A percentile compares a stretch with the other conserved stretches of the same genome.
phyloP scores from a whole-genome alignment of 2,113 vertebrate species.

The Typhlomys cinereus region DNA sequence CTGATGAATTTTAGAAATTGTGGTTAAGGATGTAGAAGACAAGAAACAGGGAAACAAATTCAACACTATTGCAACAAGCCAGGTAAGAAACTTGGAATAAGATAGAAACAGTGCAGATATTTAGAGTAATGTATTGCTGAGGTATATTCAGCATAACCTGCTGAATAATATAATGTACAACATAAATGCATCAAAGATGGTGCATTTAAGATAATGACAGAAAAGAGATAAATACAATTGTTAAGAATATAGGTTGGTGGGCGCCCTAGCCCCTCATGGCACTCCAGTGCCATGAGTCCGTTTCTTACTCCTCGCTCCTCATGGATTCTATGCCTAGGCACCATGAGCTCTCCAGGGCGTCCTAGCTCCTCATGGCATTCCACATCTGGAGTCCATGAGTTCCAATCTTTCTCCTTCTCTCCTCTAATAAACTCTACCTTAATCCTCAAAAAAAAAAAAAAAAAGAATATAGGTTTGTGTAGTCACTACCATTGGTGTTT shows the following conservation, averaged over 20 bases:
- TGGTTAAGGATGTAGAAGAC: not conserved
- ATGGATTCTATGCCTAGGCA: too few species aligned
- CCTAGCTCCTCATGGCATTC: too few species aligned
- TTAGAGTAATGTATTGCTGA: conserved; percentile 11
- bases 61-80: not conserved
- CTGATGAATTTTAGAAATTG: not conserved
- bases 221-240: not conserved
- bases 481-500: not conserved
- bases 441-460: too few species aligned
- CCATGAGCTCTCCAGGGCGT: too few species aligned
- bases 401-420: too few species aligned
- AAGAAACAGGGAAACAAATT: not conserved
- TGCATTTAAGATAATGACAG: not conserved
- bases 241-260: not conserved
- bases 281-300: too few species aligned
- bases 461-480: not conserved
- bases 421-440: too few species aligned
- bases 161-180: not conserved
- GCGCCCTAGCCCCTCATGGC: too few species aligned
- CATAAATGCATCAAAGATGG: not conserved
- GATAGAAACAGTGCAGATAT: not conserved
- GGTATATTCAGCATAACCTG: not conserved
- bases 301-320: too few species aligned
- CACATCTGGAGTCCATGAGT: too few species aligned
- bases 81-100: not conserved